Evolutionary conservation across 2,888 invertebrate genomes (phyloP).

Genomic region (Drosophila vallismaia): DNA sequence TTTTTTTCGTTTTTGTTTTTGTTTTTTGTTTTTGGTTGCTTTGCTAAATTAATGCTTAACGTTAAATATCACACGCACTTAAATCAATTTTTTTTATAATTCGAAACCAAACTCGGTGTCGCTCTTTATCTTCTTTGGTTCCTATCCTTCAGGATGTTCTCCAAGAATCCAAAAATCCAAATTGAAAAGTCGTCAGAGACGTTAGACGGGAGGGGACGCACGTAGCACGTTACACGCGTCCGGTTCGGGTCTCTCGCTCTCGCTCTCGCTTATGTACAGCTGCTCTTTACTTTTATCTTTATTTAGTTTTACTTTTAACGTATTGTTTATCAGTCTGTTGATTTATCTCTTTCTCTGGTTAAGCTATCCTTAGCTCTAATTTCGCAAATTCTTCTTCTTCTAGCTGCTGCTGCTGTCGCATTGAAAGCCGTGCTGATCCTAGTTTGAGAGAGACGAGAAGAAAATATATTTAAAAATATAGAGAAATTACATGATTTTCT

Average conservation of each 20-base stretch:
- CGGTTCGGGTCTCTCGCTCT: constrained; percentile 55
- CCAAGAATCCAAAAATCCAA: constrained; percentile 24
- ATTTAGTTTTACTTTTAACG: constrained; percentile 70
- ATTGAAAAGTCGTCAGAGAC: constrained; percentile 22
- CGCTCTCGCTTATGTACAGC: constrained; percentile 66
- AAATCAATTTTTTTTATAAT: constrained; percentile 79
- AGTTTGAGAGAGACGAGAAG: constrained; percentile 20
- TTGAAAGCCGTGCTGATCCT: constrained; percentile 51
- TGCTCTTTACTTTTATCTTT: constrained; percentile 64
- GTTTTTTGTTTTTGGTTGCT: constrained; percentile 66
- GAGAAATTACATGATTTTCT: constrained; percentile 7
- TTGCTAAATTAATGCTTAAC: constrained; percentile 82
- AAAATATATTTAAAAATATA: constrained; percentile 12
- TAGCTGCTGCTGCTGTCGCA: constrained; percentile 55
- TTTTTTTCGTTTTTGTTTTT: constrained; percentile 27
- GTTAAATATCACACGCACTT: constrained; percentile 84
- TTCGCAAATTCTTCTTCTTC: constrained; percentile 66
- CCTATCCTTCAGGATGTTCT: constrained; percentile 30
- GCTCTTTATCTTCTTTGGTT: constrained; percentile 32
- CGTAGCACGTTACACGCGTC: constrained; percentile 44
- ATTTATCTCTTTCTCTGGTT: constrained; percentile 77
- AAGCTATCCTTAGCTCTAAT: constrained; percentile 75
- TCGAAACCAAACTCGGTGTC: constrained; percentile 49
- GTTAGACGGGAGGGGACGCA: constrained; percentile 37
- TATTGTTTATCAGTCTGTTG: constrained; percentile 84